Conservation (phyloP, 2,797 vertebrate genomes). For the Halcyon smyrnensis region DNA sequence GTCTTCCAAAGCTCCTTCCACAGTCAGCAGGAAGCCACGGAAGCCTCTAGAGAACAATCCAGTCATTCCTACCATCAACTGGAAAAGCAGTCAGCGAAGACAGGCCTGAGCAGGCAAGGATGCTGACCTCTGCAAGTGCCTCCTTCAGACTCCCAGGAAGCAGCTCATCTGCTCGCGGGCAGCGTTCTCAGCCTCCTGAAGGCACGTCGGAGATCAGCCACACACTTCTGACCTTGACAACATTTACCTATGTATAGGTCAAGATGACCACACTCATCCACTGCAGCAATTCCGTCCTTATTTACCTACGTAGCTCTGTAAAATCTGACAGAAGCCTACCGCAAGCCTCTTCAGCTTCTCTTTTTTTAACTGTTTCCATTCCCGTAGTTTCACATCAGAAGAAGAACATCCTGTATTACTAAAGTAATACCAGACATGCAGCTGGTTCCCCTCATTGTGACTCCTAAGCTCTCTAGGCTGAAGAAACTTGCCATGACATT, state of each 20-base stretch:
- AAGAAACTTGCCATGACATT: not conserved
- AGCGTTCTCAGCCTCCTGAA: not conserved
- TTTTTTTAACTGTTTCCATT: not conserved
- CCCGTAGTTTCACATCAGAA: not conserved
- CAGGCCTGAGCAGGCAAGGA: not conserved
- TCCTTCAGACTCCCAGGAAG: not conserved
- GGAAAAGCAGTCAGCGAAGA: not conserved
- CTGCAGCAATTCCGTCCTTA: not conserved
- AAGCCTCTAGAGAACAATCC: not conserved
- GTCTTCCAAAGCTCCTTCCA: not conserved
- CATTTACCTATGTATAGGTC: accelerated
- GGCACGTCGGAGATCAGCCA: accelerated
- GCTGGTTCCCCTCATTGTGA: not conserved
- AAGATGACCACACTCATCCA: no score
- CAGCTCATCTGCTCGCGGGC: not conserved
- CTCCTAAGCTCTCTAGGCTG: not conserved
- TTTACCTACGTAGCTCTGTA: not conserved
- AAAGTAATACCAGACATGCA: not conserved
- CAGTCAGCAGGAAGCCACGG: not conserved
- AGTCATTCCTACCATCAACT: not conserved
- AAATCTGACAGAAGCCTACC: not conserved
- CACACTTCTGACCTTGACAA: accelerated
- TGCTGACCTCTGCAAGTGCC: not conserved
- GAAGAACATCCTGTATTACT: not conserved
- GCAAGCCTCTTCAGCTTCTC: not conserved